Evolutionary conservation across 2,113 vertebrate species (phyloP), one percentile per base, ranked within the genome.

Genomic region (Pseudopodoces humilis): DNA sequence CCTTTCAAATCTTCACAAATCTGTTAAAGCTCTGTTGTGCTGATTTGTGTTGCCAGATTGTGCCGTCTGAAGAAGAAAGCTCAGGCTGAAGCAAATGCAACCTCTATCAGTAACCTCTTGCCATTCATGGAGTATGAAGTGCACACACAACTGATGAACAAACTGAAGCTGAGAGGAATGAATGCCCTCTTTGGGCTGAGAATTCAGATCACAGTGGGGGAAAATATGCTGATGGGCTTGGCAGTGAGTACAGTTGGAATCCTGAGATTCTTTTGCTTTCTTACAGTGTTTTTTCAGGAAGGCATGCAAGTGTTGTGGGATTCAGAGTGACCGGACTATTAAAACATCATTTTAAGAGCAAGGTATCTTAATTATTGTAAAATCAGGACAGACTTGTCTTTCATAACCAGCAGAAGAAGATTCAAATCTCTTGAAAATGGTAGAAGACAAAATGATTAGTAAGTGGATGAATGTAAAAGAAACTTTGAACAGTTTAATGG

Each of bases 91-190:
- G 99, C 98, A 47, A 99, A 99, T 8, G 99, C 99, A 1, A 99
- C 99, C 0, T 97, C 98, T 39, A 99, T 99, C 96, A 99, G 99
- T 90, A 99, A 99, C 97, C 98, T 99, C 75, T 84, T 99, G 90
- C 99, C 99, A 13, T 99, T 99, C 94, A 99, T 99, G 98, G 99
- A 99, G 86, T 99, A 99, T 27, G 99, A 99, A 96, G 98, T 99
- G 23, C 99, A 99, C 97, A 99, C 99, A 4, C 99, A 99, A 75
- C 98, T 99, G 86, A 99, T 99, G 99, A 99, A 99, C 97, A 99
- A 99, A 53, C 98, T 99, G 55, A 99, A 99, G 86, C 98, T 99
- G 78, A 99, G 98, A 43, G 98, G 98, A 93, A 99, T 99, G 99
- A 99, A 99, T 9, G 98, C 99, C 6, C 97, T 99, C 72, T 99